Evolutionary conservation across 2,113 vertebrate species (phyloP).

Genomic region (Myiopsitta monachus): DNA sequence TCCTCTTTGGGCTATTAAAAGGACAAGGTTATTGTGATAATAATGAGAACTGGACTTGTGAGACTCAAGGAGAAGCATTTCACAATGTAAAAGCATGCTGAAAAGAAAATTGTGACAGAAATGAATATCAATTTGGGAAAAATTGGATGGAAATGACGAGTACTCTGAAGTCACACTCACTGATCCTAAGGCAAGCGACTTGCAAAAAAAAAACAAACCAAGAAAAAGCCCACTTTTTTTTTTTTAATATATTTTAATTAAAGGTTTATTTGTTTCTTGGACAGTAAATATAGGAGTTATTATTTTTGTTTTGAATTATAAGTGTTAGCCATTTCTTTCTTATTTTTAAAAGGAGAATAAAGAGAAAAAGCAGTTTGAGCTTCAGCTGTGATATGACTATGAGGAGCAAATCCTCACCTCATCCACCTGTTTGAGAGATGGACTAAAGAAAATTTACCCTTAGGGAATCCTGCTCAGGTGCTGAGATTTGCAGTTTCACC

Average conservation of each 20-base stretch:
- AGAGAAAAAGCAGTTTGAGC: neutral
- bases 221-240: fast-evolving
- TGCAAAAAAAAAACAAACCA: neutral
- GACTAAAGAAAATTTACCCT: neutral
- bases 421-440: neutral
- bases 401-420: neutral
- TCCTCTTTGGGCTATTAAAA: neutral
- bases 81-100: neutral
- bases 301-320: neutral
- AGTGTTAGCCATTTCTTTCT: neutral
- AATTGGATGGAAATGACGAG: neutral
- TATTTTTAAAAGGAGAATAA: neutral
- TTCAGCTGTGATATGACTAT: neutral
- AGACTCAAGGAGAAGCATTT: neutral
- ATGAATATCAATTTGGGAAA: neutral
- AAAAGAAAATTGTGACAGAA: neutral
- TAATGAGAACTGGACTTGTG: neutral
- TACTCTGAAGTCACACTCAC: neutral
- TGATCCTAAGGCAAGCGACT: neutral
- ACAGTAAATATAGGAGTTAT: neutral
- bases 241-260: neutral
- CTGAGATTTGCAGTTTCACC: neutral
- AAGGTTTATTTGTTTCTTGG: neutral
- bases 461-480: neutral
- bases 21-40: neutral